Evolutionary conservation across 2,797 vertebrate genomes (phyloP), one percentile per base, ranked within the genome.

Genomic region (Selene dorsalis): DNA sequence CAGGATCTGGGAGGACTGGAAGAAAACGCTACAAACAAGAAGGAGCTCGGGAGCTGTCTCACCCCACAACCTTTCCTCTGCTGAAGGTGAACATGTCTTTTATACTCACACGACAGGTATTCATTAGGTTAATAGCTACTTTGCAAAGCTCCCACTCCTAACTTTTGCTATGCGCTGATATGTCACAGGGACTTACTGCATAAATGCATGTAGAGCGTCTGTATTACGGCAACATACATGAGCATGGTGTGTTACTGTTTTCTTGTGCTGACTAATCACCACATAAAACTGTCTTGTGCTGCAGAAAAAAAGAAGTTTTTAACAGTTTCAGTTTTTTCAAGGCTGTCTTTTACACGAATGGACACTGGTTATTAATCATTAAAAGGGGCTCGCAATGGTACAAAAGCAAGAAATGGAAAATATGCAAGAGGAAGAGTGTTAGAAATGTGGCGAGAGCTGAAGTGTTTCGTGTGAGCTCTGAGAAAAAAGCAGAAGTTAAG

Each of bases 71-170:
- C 26, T 56, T 69, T 65, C 47, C 73, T 82, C 80, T 77, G 84
- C 90, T 86, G 92, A 94, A 94, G 93, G 93, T 94, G 91, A 94
- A 91, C 90, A 93, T 94, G 93, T 91, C 93, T 93, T 94, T 93
- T 94, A 84, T 94, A 91, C 70, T 92, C 88, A 83, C 86, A 14
- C 81, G 65, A 85, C 92, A 94, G 93, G 91, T 94, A 93, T 88
- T 90, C 74, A 84, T 87, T 87, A 84, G 87, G 83, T 89, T 90
- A 81, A 85, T 87, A 71, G 87, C 68, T 89, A 80, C 82, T 87
- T 87, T 86, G 79, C 80, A 80, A 76, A 77, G 77, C 70, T 69
- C 52, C 79, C 14, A 38, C 57, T 66, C 78, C 65, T 92, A 92
- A 93, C 85, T 47, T 75, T 64, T 79, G 80, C 83, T 82, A 14